A percentile compares a stretch with the other conserved stretches of the same genome.
Evolutionary conservation across 2,113 vertebrate genomes (phyloP).

Genomic region (Mormoops blainvillei): DNA sequence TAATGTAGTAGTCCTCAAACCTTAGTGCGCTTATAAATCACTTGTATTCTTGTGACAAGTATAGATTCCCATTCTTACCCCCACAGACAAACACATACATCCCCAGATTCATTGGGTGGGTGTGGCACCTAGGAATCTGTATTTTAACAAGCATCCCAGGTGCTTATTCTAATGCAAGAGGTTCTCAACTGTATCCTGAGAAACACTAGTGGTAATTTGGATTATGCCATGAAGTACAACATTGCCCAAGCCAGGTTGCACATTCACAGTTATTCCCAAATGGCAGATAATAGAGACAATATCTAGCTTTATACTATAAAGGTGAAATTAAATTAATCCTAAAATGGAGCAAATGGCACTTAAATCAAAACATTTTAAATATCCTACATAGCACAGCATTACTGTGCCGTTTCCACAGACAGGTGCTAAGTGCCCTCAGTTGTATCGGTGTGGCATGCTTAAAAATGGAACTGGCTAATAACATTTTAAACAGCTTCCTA

Average conservation of each 20-base stretch:
- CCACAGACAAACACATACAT: not conserved
- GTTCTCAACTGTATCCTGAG: not conserved
- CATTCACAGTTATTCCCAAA: not conserved
- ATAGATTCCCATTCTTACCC: not conserved
- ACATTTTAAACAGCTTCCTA: not conserved
- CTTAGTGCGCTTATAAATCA: not conserved
- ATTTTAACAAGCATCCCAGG: not conserved
- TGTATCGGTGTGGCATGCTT: not conserved
- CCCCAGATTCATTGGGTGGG: not conserved
- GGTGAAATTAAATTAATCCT: not conserved
- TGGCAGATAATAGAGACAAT: not conserved
- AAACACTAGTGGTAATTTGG: not conserved
- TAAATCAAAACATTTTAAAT: not conserved
- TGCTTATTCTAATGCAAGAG: not conserved
- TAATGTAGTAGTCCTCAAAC: not conserved
- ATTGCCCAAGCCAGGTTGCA: not conserved
- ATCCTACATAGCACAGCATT: no score
- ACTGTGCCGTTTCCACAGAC: not conserved
- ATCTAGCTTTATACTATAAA: not conserved
- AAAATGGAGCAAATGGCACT: not conserved
- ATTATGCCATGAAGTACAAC: not conserved
- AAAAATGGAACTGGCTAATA: not conserved
- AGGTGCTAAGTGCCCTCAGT: not conserved
- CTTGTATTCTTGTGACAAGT: not conserved
- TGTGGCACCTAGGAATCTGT: not conserved